Evolutionary conservation across 2,113 vertebrate species (phyloP), one percentile per base, ranked within the genome.

Genomic region (Paramisgurnus dabryanus): DNA sequence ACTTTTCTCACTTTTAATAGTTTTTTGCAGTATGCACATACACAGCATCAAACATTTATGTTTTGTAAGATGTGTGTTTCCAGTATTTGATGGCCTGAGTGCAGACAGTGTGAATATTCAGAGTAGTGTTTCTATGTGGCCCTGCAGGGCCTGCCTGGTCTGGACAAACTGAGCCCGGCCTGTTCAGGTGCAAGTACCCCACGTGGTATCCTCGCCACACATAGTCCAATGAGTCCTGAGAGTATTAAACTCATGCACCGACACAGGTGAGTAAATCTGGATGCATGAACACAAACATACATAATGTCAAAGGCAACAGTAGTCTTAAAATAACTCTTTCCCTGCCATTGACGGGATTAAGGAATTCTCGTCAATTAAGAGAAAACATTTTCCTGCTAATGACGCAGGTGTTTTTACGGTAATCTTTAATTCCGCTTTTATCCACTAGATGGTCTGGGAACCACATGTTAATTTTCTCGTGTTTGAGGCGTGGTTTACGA

Each of bases 221-320:
- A 98, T 40, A 92, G 94, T 68, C 94, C 96, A 49, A 94, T 97
- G 94, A 98, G 95, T 88, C 95, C 95, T 0, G 97, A 98, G 85
- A 95, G 93, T 92, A 94, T 97, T 85, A 97, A 95, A 84, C 91
- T 98, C 79, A 80, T 97, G 77, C 96, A 98, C 85, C 92, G 95
- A 78, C 96, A 99, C 94, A 97, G 98, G 95, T 98, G 88, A 40
- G 73, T 75, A 60, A 5, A 78, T 18, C 53, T 2, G 45, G n/a
- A 7, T 41, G 65, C 53, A 40, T 39, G 13, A 15, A 69, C 64
- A 80, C 79, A 79, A 43, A 64, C 7, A 71, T 49, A 58, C 18
- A 12, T 27, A 67, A 34, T 34, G 27, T 2, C 27, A 34, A 3
- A 53, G 4, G 12, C 12, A 53, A 17, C 5, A 13, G 13, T 13